These are phyloP conservation scores for Sebastolobus altivelis DNA, from an alignment of 2,797 vertebrate genomes.

Conservation along the genomic window DNA sequence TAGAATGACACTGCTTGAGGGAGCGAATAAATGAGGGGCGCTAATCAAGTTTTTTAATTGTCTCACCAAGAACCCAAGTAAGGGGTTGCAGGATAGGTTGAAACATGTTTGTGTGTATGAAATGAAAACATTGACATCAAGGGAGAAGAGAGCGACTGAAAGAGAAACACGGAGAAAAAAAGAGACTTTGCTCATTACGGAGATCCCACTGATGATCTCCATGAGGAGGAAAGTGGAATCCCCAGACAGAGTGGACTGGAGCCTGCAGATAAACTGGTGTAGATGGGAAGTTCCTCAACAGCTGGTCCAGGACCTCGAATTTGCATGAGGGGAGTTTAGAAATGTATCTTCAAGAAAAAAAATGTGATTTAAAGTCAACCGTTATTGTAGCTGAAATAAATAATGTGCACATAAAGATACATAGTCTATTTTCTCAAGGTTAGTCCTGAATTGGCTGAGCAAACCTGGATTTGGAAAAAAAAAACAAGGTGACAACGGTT, in stretches of 20 bases:
- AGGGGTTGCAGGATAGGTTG: not conserved
- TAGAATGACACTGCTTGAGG: not conserved
- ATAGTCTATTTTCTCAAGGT: not conserved
- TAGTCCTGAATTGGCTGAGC: not conserved
- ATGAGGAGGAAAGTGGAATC: constrained; percentile 26
- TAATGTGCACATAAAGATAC: not conserved
- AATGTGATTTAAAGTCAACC: not conserved
- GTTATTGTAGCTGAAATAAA: not conserved
- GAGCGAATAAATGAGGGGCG: constrained; percentile 1
- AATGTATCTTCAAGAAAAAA: not conserved
- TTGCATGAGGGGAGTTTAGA: not conserved
- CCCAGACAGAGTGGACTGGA: not conserved
- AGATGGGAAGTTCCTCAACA: not conserved
- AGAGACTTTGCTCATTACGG: constrained; percentile 35
- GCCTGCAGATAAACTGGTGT: not conserved
- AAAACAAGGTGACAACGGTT: not conserved
- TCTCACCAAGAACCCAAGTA: constrained; percentile 22
- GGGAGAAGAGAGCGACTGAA: not conserved
- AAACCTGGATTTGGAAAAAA: not conserved
- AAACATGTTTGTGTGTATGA: constrained; percentile 3
- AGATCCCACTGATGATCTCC: constrained; percentile 30
- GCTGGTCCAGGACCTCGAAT: not conserved
- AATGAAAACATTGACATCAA: constrained; percentile 8
- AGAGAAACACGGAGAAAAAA: not conserved
- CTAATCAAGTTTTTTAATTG: constrained; percentile 49